Conservation (phyloP, 1,140 invertebrate species). For the Paracyclopina nana region DNA sequence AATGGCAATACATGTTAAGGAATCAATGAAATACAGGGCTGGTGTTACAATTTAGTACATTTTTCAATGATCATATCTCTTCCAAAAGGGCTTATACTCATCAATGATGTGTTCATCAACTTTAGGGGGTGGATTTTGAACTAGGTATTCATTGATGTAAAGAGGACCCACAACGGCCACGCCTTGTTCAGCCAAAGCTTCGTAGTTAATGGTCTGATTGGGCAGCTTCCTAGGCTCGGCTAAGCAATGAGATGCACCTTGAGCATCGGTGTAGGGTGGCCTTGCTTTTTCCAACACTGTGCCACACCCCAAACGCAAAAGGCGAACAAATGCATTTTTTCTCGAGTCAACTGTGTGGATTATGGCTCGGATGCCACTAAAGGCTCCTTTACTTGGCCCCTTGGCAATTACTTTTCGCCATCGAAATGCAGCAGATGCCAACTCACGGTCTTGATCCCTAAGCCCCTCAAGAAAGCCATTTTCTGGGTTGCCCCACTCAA, state of each 20-base stretch:
- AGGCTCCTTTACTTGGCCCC: slow-evolving; percentile 34
- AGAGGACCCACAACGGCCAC: slow-evolving; percentile 34
- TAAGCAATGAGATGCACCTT: slow-evolving; percentile 34
- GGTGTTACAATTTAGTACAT: too few species aligned
- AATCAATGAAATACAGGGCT: too few species aligned
- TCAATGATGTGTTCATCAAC: slow-evolving; percentile 27
- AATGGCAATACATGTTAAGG: too few species aligned
- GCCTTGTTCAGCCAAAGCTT: slow-evolving; percentile 16
- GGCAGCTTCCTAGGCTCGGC: slow-evolving; percentile 31
- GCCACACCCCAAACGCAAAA: slow-evolving; percentile 50
- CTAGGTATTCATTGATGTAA: slow-evolving; percentile 34
- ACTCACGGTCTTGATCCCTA: background rate
- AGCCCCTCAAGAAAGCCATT: slow-evolving; percentile 22
- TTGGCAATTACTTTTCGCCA: slow-evolving; percentile 36
- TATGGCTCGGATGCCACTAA: slow-evolving; percentile 42
- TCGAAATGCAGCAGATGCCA: slow-evolving; percentile 29
- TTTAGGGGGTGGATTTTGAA: slow-evolving; percentile 25
- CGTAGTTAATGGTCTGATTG: slow-evolving; percentile 10
- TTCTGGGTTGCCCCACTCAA: slow-evolving; percentile 48
- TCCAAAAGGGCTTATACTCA: slow-evolving; percentile 4
- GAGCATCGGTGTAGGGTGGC: slow-evolving; percentile 21
- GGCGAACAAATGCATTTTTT: slow-evolving; percentile 38
- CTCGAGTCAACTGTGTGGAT: slow-evolving; percentile 42
- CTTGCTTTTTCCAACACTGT: slow-evolving; percentile 36
- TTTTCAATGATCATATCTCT: background rate